Conservation (phyloP, 2,888 invertebrate genomes). For the Tuberolachnus salignus region DNA sequence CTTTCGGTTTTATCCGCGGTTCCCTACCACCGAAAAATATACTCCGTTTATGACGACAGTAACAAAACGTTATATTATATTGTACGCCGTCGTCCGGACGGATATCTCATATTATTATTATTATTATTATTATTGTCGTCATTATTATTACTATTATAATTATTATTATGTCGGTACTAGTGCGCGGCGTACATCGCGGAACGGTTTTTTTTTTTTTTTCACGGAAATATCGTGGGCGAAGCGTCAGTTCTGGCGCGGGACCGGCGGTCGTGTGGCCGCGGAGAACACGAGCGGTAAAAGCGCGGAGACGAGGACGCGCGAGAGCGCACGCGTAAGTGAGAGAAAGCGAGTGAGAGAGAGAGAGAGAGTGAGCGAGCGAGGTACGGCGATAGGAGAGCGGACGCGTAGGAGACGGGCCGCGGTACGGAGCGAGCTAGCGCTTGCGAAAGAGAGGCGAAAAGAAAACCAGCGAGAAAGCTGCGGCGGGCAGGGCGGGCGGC, state of each 20-base stretch:
- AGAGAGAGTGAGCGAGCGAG: background rate
- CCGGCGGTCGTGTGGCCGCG: conserved; percentile 1
- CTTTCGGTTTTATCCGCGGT: too few relatives aligned
- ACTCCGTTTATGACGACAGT: too few relatives aligned
- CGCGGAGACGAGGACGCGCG: too few relatives aligned
- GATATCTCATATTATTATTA: background rate
- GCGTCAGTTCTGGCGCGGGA: background rate
- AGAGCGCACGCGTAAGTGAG: background rate
- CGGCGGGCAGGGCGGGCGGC: conserved; percentile 57
- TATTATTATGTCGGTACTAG: too few relatives aligned
- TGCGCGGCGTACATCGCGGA: background rate
- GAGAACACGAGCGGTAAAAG: too few relatives aligned
- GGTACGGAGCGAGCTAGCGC: conserved; percentile 9
- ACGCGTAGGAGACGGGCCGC: background rate
- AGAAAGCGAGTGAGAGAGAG: background rate
- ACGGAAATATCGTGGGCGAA: background rate
- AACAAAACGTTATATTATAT: too few relatives aligned
- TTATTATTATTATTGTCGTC: too few relatives aligned
- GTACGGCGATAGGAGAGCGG: background rate
- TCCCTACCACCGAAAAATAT: too few relatives aligned
- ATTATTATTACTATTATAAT: too few relatives aligned
- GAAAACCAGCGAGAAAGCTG: conserved; percentile 57
- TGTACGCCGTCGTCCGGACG: too few relatives aligned
- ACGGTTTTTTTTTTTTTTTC: too few relatives aligned
- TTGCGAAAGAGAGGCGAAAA: conserved; percentile 58